Conservation (phyloP, 2,113 vertebrate species). For the Daboia siamensis region DNA sequence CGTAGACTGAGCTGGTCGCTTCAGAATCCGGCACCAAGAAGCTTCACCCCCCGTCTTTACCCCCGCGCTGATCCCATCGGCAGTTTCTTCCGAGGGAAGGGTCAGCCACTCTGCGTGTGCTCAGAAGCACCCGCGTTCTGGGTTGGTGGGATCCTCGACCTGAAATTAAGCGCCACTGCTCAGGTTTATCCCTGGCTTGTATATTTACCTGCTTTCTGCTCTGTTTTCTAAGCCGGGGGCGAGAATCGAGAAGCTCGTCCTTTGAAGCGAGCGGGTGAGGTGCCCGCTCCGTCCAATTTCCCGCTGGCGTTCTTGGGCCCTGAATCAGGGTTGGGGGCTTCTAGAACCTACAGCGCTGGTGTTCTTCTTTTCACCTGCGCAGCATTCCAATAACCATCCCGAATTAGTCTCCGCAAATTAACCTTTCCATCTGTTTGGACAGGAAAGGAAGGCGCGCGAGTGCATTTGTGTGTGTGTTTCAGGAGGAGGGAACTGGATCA, state of each 20-base stretch:
- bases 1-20: neutral
- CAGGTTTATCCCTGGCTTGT: neutral
- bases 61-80: too few relatives aligned
- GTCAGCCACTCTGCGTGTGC: neutral
- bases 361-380: neutral
- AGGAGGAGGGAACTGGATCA: neutral
- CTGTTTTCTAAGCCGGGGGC: neutral
- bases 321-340: neutral
- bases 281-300: neutral
- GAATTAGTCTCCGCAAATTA: constrained; percentile 1
- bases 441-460: neutral
- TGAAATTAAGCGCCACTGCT: neutral
- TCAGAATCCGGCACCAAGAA: neutral
- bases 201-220: neutral
- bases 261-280: neutral
- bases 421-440: neutral
- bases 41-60: neutral
- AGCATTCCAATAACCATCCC: neutral
- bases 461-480: neutral
- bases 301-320: neutral
- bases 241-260: too few relatives aligned
- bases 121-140: too few relatives aligned
- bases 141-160: too few relatives aligned
- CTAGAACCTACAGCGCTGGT: neutral
- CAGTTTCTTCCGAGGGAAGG: neutral